Evolutionary conservation across 2,888 invertebrate species (phyloP), one percentile per base, ranked within the genome.

Genomic region (Perdita meconis): DNA sequence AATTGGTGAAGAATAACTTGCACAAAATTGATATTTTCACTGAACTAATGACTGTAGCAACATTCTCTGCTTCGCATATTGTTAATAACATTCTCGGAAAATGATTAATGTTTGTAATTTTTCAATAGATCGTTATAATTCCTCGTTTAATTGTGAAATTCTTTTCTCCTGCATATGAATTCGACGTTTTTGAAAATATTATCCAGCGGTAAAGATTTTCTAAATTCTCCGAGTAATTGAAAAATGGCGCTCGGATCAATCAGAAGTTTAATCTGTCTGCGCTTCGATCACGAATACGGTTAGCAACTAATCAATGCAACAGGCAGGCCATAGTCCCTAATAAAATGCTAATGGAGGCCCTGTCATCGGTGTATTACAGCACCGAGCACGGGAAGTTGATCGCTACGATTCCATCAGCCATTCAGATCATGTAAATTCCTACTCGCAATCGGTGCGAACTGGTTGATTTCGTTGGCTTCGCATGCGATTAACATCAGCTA

Each of bases 261-360:
- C 30, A 3, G 13, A 24, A 10, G 61, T n/a, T 56, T 69, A 64
- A 71, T 64, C 40, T 26, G 36, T 16, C 40, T 1, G 8, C 22
- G 30, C 30, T 59, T 64, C 64, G 74, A 64, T 72, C 74, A 42
- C 19, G n/a, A 66, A 59, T 59, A 73, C 59, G 51, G 26, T n/a
- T 53, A 22, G 36, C 26, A 26, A 59, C 73, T 72, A 74, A 72
- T 75, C 64, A 55, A 75, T 72, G 74, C 72, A 75, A 75, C 74
- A 72, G 73, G 73, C 73, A 34, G 19, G 56, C 73, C 30, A 73
- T 65, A 72, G 59, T 51, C 40, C 24, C 59, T 57, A 75, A 75
- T 75, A 75, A 75, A 75, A 75, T 75, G 74, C 74, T 75, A 75
- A 75, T 75, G 73, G 51, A 65, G 64, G 30, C 44, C 44, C 53